These are phyloP conservation scores for Catocala fraxini DNA, from an alignment of 2,888 invertebrate genomes.

Conservation along the genomic window DNA sequence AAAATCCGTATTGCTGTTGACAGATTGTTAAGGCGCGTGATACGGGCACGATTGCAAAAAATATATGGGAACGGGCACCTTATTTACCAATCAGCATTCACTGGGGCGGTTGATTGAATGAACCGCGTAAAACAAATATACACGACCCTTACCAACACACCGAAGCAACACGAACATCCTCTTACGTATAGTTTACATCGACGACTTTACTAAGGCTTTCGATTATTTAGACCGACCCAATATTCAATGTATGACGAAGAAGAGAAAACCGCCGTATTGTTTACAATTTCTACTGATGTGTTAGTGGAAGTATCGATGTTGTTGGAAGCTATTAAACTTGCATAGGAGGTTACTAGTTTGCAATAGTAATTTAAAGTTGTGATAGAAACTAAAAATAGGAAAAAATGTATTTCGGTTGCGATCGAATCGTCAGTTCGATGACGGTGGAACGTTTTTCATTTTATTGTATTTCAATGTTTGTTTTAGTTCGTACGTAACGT, in stretches of 20 bases:
- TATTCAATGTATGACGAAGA: constrained; percentile 9
- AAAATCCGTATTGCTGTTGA: constrained; percentile 59
- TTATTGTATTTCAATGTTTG: constrained; percentile 15
- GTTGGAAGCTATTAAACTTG: constrained; percentile 69
- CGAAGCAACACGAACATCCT: neutral
- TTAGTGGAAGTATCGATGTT: constrained; percentile 45
- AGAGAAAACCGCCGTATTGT: neutral
- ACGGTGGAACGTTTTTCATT: constrained; percentile 1
- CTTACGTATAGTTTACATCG: neutral
- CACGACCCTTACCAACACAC: constrained; percentile 29
- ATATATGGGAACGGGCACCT: constrained; percentile 57
- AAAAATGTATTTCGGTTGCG: constrained; percentile 46
- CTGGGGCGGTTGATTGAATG: constrained; percentile 74
- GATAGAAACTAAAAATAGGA: constrained; percentile 67
- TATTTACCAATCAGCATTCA: constrained; percentile 78
- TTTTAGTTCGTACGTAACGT: constrained; percentile 13
- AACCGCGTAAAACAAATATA: constrained; percentile 67
- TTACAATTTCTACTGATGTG: neutral
- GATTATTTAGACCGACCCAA: neutral
- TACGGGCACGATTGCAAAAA: constrained; percentile 54
- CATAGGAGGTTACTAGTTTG: constrained; percentile 64
- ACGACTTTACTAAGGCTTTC: neutral
- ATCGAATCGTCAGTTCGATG: constrained; percentile 41
- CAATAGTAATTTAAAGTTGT: constrained; percentile 79
- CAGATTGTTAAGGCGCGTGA: constrained; percentile 67